A percentile compares a stretch with the other conserved stretches of the same genome.
Evolutionary conservation across 2,797 vertebrate genomes (phyloP).

Genomic region (Syngnathus acus): DNA sequence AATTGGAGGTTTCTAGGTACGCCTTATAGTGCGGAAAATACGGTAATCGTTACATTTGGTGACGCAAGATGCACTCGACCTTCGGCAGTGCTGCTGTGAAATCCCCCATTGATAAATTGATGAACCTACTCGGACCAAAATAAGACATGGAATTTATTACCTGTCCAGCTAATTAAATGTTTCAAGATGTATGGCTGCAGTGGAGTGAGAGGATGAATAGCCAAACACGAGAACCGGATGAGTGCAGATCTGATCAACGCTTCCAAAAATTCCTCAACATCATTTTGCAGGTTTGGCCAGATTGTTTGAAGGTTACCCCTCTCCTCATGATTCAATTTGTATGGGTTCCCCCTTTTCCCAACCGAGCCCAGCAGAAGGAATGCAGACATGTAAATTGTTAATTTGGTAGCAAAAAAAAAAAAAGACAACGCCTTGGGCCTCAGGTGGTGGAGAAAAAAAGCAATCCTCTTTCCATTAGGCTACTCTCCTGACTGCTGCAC

Average conservation of each 20-base stretch:
- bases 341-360: neutral
- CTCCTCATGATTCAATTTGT: slow-evolving; percentile 32
- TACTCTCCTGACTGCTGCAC: slow-evolving; percentile 40
- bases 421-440: slow-evolving; percentile 37
- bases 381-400: slow-evolving; percentile 55
- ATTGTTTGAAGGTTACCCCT: slow-evolving; percentile 56
- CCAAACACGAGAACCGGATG: slow-evolving; percentile 36
- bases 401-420: slow-evolving; percentile 41
- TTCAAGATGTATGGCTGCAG: slow-evolving; percentile 55
- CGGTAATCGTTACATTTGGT: slow-evolving; percentile 11
- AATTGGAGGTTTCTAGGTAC: too few species aligned
- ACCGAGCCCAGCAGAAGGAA: neutral
- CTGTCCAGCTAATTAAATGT: slow-evolving; percentile 71
- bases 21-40: too few species aligned
- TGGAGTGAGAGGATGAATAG: slow-evolving; percentile 39
- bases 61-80: neutral
- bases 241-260: slow-evolving; percentile 42
- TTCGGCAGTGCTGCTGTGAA: slow-evolving; percentile 31
- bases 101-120: slow-evolving; percentile 28
- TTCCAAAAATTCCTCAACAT: slow-evolving; percentile 49
- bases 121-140: neutral
- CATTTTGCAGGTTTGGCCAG: slow-evolving; percentile 15
- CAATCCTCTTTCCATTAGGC: slow-evolving; percentile 63
- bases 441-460: slow-evolving; percentile 47
- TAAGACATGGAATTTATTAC: slow-evolving; percentile 64